Evolutionary conservation across 1,140 invertebrate genomes (phyloP).

Genomic region (Nasonia vitripennis): DNA sequence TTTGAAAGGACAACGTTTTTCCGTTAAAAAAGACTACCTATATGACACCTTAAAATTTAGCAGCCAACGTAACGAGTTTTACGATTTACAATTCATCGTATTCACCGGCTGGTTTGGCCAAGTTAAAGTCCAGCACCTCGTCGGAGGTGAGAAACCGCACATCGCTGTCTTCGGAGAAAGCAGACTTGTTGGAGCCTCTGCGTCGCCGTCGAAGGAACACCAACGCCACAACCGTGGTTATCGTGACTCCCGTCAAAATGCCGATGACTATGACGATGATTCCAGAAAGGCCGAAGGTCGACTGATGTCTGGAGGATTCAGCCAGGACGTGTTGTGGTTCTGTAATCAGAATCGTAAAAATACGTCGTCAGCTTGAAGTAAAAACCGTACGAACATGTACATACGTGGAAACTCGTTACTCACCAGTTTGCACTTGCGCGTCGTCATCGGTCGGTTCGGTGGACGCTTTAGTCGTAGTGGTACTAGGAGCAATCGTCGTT

Average conservation of each 20-base stretch:
- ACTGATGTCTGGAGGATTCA: constrained; percentile 54
- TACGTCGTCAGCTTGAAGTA: background rate
- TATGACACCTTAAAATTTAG: constrained; percentile 32
- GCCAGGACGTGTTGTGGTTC: constrained; percentile 52
- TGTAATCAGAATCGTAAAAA: constrained; percentile 38
- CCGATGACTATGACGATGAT: constrained; percentile 65
- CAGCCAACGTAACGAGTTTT: constrained; percentile 21
- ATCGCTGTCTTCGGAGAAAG: constrained; percentile 75
- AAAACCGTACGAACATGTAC: background rate
- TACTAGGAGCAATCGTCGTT: background rate
- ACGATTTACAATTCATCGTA: constrained; percentile 60
- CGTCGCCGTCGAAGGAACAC: constrained; percentile 64
- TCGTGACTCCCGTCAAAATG: constrained; percentile 57
- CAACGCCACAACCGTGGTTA: constrained; percentile 56
- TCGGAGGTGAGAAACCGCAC: constrained; percentile 77
- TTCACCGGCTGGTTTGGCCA: constrained; percentile 71
- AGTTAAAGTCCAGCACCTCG: constrained; percentile 76
- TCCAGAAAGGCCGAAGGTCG: constrained; percentile 57
- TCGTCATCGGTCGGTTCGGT: constrained; percentile 22
- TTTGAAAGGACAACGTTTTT: background rate
- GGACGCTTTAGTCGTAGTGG: background rate
- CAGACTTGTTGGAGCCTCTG: constrained; percentile 64
- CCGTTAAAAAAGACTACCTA: background rate
- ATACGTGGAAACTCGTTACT: background rate
- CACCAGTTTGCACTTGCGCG: constrained; percentile 49